Conservation (phyloP, 2,797 vertebrate species). For the Benthosema pterotum region DNA sequence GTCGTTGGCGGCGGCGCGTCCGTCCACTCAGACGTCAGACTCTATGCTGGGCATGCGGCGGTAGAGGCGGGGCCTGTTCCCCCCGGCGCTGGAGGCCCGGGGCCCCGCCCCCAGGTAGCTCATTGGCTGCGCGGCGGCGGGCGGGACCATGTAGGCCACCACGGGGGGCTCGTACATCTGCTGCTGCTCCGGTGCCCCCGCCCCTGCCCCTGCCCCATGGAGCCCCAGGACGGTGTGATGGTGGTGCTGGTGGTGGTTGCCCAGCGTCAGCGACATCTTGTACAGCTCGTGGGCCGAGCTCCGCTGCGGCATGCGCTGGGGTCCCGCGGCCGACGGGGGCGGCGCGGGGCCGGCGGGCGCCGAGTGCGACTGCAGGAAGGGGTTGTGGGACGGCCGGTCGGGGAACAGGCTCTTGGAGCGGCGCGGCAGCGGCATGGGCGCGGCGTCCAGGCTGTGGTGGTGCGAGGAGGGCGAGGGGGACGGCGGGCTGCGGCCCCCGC, state of each 20-base stretch:
- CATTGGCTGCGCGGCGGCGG: conserved; percentile 81
- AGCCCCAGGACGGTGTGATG: conserved; percentile 68
- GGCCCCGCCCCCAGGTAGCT: conserved; percentile 86
- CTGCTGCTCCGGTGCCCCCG: conserved; percentile 68
- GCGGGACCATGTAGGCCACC: conserved; percentile 93
- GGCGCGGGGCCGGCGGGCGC: conserved; percentile 79
- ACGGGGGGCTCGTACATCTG: conserved; percentile 87
- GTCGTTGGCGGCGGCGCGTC: conserved; percentile 24
- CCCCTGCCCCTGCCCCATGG: conserved; percentile 6
- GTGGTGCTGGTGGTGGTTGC: conserved; percentile 81
- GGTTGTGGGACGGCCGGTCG: conserved; percentile 90
- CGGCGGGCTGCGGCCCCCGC: conserved; percentile 83
- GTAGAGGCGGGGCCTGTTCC: conserved; percentile 91
- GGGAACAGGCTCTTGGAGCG: conserved; percentile 94
- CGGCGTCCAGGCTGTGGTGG: conserved; percentile 87
- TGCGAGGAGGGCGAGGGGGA: conserved; percentile 80
- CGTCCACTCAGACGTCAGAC: conserved; percentile 93
- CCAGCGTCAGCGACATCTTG: conserved; percentile 87
- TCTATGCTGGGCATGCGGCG: conserved; percentile 99
- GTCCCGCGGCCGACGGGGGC: conserved; percentile 63
- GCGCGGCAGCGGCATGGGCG: conserved; percentile 79
- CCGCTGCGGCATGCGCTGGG: conserved; percentile 88
- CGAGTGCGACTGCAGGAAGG: conserved; percentile 85
- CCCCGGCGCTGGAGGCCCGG: conserved; percentile 92
- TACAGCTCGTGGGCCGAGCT: conserved; percentile 92